A percentile compares a stretch with the other conserved stretches of the same genome.
Evolutionary conservation across 2,888 invertebrate species (phyloP).

Genomic region (Atethmia centrago): DNA sequence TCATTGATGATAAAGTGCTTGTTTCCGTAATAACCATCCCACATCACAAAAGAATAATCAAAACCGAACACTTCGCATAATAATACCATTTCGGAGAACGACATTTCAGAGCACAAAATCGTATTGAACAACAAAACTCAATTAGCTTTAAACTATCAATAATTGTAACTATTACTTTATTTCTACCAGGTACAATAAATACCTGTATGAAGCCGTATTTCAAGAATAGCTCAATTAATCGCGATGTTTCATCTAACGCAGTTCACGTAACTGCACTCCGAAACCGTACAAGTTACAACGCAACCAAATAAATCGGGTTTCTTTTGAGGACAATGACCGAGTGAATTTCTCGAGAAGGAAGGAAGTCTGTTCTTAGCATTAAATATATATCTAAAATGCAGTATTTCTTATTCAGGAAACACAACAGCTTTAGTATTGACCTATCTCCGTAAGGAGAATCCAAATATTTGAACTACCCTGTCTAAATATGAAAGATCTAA

Average conservation of each 20-base stretch:
- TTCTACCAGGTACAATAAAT: neutral
- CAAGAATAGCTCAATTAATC: neutral
- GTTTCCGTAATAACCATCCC: neutral
- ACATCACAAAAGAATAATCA: neutral
- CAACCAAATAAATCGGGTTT: constrained; percentile 7
- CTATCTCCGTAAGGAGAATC: neutral
- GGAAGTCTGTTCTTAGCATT: neutral
- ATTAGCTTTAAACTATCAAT: neutral
- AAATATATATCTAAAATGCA: neutral
- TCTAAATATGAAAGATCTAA: neutral
- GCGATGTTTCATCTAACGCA: neutral
- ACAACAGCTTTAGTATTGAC: neutral
- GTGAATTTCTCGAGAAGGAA: neutral
- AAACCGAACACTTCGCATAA: neutral
- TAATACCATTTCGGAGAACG: neutral
- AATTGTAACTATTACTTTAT: neutral
- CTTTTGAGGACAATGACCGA: neutral
- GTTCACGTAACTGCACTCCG: neutral
- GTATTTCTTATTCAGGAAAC: neutral
- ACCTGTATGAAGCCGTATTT: neutral
- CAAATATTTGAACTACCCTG: neutral
- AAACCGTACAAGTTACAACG: neutral
- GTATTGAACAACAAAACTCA: neutral
- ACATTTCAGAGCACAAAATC: neutral
- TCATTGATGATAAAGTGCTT: neutral